Evolutionary conservation across 1,140 invertebrate genomes (phyloP).

Genomic region (Bacillus rossius): DNA sequence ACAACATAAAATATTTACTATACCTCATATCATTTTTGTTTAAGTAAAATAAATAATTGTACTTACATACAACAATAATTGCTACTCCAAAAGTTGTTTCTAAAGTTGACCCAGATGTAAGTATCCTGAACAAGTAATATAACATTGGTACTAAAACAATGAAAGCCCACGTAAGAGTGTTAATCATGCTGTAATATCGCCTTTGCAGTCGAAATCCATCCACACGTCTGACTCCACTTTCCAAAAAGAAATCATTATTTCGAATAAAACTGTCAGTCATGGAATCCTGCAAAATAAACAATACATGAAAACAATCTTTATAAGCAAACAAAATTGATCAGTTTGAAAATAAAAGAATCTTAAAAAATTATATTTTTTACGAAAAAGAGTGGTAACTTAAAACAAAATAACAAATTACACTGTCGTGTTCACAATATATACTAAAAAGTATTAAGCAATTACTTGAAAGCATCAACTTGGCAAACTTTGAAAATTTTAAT

Average conservation of each 20-base stretch:
- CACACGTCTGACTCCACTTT: constrained; percentile 59
- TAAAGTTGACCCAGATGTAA: constrained; percentile 66
- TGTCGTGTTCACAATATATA: too few species aligned
- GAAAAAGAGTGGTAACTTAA: too few species aligned
- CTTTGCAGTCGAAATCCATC: constrained; percentile 49
- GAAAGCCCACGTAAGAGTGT: constrained; percentile 63
- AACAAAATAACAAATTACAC: too few species aligned
- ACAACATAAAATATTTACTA: too few species aligned
- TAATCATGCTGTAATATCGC: constrained; percentile 61
- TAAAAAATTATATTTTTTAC: too few species aligned
- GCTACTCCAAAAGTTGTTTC: constrained; percentile 59
- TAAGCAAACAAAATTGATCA: too few species aligned
- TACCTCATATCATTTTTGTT: too few species aligned
- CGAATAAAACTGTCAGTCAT: constrained; percentile 73
- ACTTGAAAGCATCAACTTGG: too few species aligned
- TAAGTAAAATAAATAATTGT: constrained; percentile 23
- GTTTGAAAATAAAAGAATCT: too few species aligned
- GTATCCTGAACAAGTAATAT: constrained; percentile 59
- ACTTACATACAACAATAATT: constrained; percentile 68
- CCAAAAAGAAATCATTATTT: constrained; percentile 76
- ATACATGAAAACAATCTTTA: too few species aligned
- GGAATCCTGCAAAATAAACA: constrained; percentile 56
- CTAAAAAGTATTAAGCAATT: too few species aligned
- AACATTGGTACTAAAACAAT: constrained; percentile 63
- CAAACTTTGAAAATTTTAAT: too few species aligned